A percentile compares a stretch with the other conserved stretches of the same genome.
phyloP scores from a whole-genome alignment of 2,797 vertebrate species.

The Gorsachius magnificus region DNA sequence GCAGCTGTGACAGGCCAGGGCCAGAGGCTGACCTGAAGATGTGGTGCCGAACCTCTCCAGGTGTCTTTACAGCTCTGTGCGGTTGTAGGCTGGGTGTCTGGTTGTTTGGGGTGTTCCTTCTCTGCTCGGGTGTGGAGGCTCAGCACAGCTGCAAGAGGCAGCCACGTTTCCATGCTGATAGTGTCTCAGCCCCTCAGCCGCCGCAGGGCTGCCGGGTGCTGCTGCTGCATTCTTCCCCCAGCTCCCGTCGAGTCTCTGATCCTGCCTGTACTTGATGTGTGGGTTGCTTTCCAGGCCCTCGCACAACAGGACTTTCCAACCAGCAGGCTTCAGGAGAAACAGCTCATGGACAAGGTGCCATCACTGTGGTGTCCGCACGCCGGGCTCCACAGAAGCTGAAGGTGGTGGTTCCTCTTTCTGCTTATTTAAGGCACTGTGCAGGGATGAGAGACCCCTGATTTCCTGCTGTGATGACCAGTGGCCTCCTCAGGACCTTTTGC shows the following conservation, averaged over 20 bases:
- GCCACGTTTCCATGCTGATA: not conserved
- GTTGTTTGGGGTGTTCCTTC: not conserved
- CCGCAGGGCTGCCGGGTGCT: not conserved
- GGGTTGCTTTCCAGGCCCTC: not conserved
- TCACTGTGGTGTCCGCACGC: rapidly evolving
- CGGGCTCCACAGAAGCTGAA: rapidly evolving
- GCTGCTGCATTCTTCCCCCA: not conserved
- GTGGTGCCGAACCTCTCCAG: not conserved
- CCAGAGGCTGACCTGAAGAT: not conserved
- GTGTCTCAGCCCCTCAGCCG: not conserved
- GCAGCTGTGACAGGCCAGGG: not conserved
- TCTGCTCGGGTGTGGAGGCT: not conserved
- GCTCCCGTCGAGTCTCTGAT: not conserved
- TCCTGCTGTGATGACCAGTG: not conserved
- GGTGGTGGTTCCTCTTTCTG: not conserved
- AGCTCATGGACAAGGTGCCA: not conserved
- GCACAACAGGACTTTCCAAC: rapidly evolving
- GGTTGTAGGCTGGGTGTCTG: not conserved
- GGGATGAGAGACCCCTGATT: not conserved
- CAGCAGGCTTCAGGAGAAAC: not conserved
- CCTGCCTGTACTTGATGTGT: not conserved
- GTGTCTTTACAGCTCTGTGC: rapidly evolving
- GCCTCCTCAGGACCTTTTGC: not conserved
- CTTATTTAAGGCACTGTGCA: not conserved
- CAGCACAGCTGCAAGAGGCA: not conserved